phyloP scores from a whole-genome alignment of 2,797 vertebrate species.

The Lepus oiostolus region DNA sequence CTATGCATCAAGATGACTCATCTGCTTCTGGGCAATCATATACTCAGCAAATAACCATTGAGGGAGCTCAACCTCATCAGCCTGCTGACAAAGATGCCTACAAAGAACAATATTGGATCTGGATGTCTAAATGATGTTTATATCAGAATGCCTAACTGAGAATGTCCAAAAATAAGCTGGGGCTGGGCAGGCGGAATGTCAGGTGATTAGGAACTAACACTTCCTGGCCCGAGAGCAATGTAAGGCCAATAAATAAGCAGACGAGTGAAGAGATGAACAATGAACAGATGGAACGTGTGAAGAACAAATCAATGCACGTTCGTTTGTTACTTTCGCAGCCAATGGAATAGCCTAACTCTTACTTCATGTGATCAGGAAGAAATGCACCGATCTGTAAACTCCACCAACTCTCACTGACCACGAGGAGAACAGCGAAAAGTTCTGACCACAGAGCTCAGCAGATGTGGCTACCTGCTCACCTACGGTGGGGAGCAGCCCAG shows the following conservation, averaged over 20 bases:
- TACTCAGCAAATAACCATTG: slow-evolving; percentile 30
- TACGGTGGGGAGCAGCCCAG: not conserved
- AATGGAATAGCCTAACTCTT: not conserved
- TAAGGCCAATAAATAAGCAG: not conserved
- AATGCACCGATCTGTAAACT: not conserved
- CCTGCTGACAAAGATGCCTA: not conserved
- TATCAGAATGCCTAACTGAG: not conserved
- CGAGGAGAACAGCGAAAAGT: not conserved
- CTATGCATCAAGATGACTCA: not conserved
- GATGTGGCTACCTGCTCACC: too few species aligned
- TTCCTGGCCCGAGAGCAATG: not conserved
- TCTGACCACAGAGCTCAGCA: not conserved
- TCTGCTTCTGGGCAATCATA: not conserved
- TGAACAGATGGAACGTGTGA: not conserved
- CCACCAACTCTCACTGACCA: not conserved
- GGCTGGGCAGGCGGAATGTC: too few species aligned
- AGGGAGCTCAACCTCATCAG: not conserved
- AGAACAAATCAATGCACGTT: not conserved
- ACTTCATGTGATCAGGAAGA: not conserved
- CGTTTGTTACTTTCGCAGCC: not conserved
- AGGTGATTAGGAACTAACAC: not conserved
- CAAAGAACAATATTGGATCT: not conserved
- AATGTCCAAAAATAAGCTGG: not conserved
- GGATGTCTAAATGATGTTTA: not conserved
- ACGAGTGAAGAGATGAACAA: not conserved